These are phyloP conservation scores for Torymus auratus DNA, from an alignment of 2,888 invertebrate species.

Conservation along the genomic window DNA sequence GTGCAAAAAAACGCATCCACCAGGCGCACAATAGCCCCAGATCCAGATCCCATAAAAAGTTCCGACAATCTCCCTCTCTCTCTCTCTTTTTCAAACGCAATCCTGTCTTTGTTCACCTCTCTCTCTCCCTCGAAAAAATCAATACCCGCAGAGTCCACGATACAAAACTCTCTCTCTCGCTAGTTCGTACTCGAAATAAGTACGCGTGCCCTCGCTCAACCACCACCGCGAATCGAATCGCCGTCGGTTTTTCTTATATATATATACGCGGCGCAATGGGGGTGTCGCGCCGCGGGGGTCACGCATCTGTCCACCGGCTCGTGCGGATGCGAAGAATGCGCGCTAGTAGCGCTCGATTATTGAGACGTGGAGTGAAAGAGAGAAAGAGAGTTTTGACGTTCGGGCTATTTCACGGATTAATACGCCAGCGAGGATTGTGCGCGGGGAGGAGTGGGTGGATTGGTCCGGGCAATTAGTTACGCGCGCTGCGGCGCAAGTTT, in stretches of 20 bases:
- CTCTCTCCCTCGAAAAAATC: conserved; percentile 12
- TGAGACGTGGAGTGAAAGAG: no score
- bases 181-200: conserved; percentile 18
- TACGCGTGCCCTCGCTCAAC: not conserved
- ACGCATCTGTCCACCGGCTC: conserved; percentile 75
- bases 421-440: conserved; percentile 41
- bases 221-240: conserved; percentile 19
- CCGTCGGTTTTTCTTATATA: not conserved
- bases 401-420: conserved; percentile 58
- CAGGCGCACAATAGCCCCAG: not conserved
- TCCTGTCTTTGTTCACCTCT: conserved; percentile 24
- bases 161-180: not conserved
- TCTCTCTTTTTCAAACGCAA: not conserved
- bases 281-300: conserved; percentile 65
- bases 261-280: conserved; percentile 49
- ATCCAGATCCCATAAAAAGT: conserved; percentile 13
- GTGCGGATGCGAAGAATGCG: no score
- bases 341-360: no score
- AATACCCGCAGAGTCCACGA: conserved; percentile 11
- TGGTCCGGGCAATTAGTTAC: no score
- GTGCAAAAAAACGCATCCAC: no score
- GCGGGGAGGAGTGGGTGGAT: no score
- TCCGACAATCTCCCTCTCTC: not conserved
- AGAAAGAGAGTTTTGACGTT: not conserved
- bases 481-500: no score